These are phyloP conservation scores for Aphidius colemani DNA, from an alignment of 2,888 invertebrate species.

Conservation along the genomic window DNA sequence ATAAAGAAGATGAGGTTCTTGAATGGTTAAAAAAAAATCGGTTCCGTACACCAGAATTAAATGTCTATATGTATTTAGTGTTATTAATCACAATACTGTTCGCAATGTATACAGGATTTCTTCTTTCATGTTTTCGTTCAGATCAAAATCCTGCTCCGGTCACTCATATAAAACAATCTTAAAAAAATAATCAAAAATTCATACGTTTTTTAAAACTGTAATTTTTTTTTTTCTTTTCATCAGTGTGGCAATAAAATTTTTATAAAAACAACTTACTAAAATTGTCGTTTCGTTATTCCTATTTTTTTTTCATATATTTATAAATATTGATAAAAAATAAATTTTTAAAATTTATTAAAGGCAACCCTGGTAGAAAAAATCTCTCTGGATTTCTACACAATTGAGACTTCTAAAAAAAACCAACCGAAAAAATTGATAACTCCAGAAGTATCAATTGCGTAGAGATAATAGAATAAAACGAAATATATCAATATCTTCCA, in stretches of 20 bases:
- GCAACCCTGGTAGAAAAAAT: too few species aligned
- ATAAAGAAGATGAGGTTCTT: slow-evolving; percentile 82
- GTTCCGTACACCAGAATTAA: slow-evolving; percentile 89
- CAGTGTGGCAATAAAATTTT: not conserved
- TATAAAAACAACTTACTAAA: not conserved
- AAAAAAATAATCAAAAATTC: slow-evolving; percentile 46
- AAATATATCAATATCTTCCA: too few species aligned
- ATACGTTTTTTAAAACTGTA: slow-evolving; percentile 14
- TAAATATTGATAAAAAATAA: too few species aligned
- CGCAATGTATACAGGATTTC: slow-evolving; percentile 86
- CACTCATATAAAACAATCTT: slow-evolving; percentile 72
- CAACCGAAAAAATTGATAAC: too few species aligned
- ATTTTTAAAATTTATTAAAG: too few species aligned
- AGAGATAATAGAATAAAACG: too few species aligned
- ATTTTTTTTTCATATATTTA: too few species aligned
- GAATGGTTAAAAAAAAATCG: slow-evolving; percentile 93
- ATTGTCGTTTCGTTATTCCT: too few species aligned
- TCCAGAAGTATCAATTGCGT: too few species aligned
- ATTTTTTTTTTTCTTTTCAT: slow-evolving; percentile 8
- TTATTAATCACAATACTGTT: slow-evolving; percentile 85
- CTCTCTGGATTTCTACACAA: too few species aligned
- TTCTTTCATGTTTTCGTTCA: slow-evolving; percentile 86
- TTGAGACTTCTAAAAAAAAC: too few species aligned
- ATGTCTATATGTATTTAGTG: slow-evolving; percentile 92
- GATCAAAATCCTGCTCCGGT: slow-evolving; percentile 67